Evolutionary conservation across 2,797 vertebrate genomes (phyloP).

Genomic region (Fistularia commersonii): DNA sequence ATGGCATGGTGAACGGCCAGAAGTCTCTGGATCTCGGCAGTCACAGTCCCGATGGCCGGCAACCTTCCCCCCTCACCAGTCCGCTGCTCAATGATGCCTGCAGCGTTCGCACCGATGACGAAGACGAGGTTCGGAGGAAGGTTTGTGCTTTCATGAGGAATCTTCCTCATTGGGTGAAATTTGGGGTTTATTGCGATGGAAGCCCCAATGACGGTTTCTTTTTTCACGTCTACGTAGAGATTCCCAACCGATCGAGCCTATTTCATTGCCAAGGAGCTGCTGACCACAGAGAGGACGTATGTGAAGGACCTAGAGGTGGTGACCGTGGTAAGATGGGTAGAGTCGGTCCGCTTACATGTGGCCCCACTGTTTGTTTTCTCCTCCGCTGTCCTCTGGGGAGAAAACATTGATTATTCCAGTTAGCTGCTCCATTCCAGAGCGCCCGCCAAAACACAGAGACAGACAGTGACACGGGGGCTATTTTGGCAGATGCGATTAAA

Average conservation of each 20-base stretch:
- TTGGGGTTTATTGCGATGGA: too few species aligned
- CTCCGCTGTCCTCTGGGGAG: slow-evolving; percentile 30
- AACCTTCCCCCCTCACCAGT: slow-evolving; percentile 89
- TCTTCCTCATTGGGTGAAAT: too few species aligned
- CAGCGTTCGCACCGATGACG: slow-evolving; percentile 85
- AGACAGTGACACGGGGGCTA: slow-evolving; percentile 35
- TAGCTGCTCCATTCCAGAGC: slow-evolving; percentile 39
- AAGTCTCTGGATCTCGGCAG: slow-evolving; percentile 80
- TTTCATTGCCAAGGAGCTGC: slow-evolving; percentile 92
- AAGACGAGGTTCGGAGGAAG: slow-evolving; percentile 90
- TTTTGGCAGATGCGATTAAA: slow-evolving; percentile 46
- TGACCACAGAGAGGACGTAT: slow-evolving; percentile 90
- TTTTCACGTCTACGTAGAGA: slow-evolving; percentile 72
- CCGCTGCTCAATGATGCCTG: slow-evolving; percentile 87
- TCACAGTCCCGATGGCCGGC: slow-evolving; percentile 85
- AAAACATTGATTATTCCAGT: slow-evolving; percentile 56
- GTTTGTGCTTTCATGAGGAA: slow-evolving; percentile 70
- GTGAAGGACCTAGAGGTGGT: slow-evolving; percentile 96
- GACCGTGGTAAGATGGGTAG: slow-evolving; percentile 81
- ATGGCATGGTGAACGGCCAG: slow-evolving; percentile 80
- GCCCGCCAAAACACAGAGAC: slow-evolving; percentile 38
- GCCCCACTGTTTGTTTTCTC: slow-evolving; percentile 25
- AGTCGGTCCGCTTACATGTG: background rate
- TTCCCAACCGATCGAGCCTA: slow-evolving; percentile 91
- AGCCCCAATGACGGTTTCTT: background rate